A percentile compares a stretch with the other conserved stretches of the same genome.
phyloP scores from a whole-genome alignment of 2,797 vertebrate species.

The Percopsis omiscomaycus region DNA sequence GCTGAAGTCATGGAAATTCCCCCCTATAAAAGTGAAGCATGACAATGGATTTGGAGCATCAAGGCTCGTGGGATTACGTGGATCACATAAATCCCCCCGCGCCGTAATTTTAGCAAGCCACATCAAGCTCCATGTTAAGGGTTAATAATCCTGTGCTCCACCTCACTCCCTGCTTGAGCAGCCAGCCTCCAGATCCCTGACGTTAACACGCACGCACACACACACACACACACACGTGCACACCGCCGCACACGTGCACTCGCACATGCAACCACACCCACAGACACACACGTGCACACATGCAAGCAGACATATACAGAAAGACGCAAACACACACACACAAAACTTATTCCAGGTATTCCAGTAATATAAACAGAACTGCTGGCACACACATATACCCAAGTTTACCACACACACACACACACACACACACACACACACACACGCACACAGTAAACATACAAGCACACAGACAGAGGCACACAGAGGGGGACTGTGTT shows the following conservation, averaged over 20 bases:
- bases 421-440: constrained; percentile 15
- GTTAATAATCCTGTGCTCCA: constrained; percentile 77
- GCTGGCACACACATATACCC: constrained; percentile 1
- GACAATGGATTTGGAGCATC: constrained; percentile 80
- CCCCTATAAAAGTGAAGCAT: constrained; percentile 75
- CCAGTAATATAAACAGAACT: background rate
- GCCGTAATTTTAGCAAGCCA: constrained; percentile 70
- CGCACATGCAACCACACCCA: constrained; percentile 1
- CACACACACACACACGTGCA: constrained; percentile 1
- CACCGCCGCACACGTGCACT: background rate
- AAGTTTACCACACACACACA: constrained; percentile 6
- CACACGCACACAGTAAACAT: constrained; percentile 8
- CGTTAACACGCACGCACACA: constrained; percentile 39
- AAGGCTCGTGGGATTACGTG: constrained; percentile 71
- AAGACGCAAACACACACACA: constrained; percentile 13
- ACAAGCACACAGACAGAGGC: constrained; percentile 21
- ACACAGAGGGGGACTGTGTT: constrained; percentile 42
- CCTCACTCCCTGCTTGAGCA: constrained; percentile 55
- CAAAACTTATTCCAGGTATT: background rate
- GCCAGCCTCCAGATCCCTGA: constrained; percentile 60
- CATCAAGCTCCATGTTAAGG: constrained; percentile 73
- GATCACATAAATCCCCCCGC: constrained; percentile 70
- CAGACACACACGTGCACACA: constrained; percentile 5
- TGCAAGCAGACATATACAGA: constrained; percentile 5
- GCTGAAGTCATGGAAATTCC: constrained; percentile 79